These are phyloP conservation scores for Drosophila mayaguana DNA, from an alignment of 2,888 invertebrate genomes.

Conservation along the genomic window DNA sequence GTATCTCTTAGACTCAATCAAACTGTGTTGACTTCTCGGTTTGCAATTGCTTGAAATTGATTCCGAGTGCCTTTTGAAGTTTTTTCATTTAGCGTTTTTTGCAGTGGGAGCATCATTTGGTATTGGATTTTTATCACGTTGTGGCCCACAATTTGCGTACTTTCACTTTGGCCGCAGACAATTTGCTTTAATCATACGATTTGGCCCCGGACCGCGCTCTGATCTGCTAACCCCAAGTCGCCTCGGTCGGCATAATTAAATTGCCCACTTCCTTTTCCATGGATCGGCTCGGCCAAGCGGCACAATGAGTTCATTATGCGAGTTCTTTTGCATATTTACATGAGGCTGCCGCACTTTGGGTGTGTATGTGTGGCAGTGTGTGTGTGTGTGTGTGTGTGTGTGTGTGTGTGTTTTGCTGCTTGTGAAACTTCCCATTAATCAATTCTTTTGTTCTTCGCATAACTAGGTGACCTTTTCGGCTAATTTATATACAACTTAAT, in stretches of 20 bases:
- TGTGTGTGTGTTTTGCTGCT: slow-evolving; percentile 20
- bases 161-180: slow-evolving; percentile 60
- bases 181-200: slow-evolving; percentile 57
- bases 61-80: slow-evolving; percentile 60
- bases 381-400: background rate
- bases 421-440: slow-evolving; percentile 74
- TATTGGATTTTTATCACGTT: slow-evolving; percentile 15
- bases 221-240: slow-evolving; percentile 68
- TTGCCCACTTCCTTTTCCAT: slow-evolving; percentile 70
- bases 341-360: background rate
- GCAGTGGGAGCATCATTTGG: slow-evolving; percentile 12
- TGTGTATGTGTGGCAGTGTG: background rate
- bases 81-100: slow-evolving; percentile 10
- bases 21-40: slow-evolving; percentile 1
- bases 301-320: slow-evolving; percentile 68
- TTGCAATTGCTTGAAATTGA: slow-evolving; percentile 35
- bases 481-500: slow-evolving; percentile 66
- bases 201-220: slow-evolving; percentile 30
- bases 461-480: slow-evolving; percentile 70
- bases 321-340: slow-evolving; percentile 43
- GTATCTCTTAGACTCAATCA: slow-evolving; percentile 9
- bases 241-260: slow-evolving; percentile 64
- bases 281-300: slow-evolving; percentile 35
- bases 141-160: slow-evolving; percentile 45
- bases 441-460: slow-evolving; percentile 72